Base-by-base conservation (phyloP, 2,113 vertebrate genomes). In the Carassius carassius region DNA sequence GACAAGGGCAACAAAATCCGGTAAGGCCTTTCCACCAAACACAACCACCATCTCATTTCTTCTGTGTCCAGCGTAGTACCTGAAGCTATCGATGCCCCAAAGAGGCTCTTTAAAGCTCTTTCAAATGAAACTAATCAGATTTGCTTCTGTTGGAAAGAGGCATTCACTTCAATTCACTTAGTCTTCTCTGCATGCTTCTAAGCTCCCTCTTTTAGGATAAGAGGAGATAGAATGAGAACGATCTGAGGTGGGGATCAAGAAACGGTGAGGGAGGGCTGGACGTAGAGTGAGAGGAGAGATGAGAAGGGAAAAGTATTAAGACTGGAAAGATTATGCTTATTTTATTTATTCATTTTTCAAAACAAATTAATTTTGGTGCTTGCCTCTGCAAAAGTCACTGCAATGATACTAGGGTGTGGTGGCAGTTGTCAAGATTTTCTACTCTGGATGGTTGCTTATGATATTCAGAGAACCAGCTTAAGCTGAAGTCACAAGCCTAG, bases 1-100 rank as follows among this genome's bases (percentile, higher is more conserved):
- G 97, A 99, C 21, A 98, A 96, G 19, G 98, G 98, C 79, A 98
- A 97, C 92, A 99, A 99, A 93, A 97, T 99, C 88, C 96, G 98
- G 98, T 99, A 87, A 81, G 70, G 41, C n/a, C 56, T 9, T 19
- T 23, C 81, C 78, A 60, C 69, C 32, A 19, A 60, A 54, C 51
- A 49, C 29, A 65, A 73, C 58, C 54, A 62, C 37, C 51, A 32
- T 23, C 56, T 23, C 11, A 32, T 58, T 25, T 86, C 56, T 67
- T 75, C 41, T 84, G 62, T 82, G 81, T 83, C 75, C 78, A 70
- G 35, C 19, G 74, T 82, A 85, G 73, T 83, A 80, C 82, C 88
- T 77, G 65, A 86, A 69, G 35, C 74, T 79, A 69, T 65, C 37
- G 32, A 69, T 73, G 69, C 77, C 85, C 85, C 62, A 77, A 78